phyloP scores from a whole-genome alignment of 2,888 invertebrate species.

The Meta bourneti region DNA sequence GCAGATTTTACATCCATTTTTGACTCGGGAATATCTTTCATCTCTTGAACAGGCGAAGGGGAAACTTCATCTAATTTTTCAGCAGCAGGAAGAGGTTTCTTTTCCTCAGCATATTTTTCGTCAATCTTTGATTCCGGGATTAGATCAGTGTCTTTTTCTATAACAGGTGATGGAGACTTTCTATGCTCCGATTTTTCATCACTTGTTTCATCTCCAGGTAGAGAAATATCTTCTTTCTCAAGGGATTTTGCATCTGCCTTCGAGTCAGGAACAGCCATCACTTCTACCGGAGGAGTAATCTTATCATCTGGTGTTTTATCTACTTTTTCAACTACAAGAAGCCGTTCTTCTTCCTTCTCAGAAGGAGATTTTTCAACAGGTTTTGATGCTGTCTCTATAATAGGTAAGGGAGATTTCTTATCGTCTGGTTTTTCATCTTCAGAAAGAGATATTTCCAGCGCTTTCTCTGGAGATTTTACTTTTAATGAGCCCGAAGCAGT shows the following conservation, averaged over 20 bases:
- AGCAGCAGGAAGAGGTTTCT: not conserved
- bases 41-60: not conserved
- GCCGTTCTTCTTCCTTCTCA: too few relatives aligned
- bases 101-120: not conserved
- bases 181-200: not conserved
- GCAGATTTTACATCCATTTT: not conserved
- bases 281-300: not conserved
- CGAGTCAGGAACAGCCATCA: not conserved
- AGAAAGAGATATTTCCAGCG: too few relatives aligned
- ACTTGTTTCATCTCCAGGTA: not conserved
- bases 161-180: slow-evolving; percentile 4
- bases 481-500: too few relatives aligned
- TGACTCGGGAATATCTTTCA: not conserved
- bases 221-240: not conserved
- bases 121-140: not conserved
- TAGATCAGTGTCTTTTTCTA: not conserved
- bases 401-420: too few relatives aligned
- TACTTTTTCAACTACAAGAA: too few relatives aligned
- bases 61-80: not conserved
- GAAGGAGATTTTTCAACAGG: not conserved
- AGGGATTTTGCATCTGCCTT: not conserved
- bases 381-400: too few relatives aligned
- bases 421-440: too few relatives aligned
- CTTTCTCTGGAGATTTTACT: too few relatives aligned
- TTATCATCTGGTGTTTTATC: too few relatives aligned